Base-by-base conservation (phyloP, 2,888 invertebrate species). In the Drosophila ezoana region DNA sequence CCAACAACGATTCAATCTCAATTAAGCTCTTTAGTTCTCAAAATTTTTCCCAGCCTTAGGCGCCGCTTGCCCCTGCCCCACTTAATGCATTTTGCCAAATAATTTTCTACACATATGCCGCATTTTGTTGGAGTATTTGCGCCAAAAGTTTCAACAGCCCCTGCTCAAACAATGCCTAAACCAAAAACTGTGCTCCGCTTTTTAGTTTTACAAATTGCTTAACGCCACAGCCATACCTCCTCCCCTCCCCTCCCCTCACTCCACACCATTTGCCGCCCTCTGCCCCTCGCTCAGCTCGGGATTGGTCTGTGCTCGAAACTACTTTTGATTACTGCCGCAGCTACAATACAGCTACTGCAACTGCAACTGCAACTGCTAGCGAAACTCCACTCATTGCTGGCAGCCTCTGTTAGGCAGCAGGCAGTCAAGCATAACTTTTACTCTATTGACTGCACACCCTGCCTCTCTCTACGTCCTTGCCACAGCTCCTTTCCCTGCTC, bases 361-460 rank as follows among this genome's bases (percentile, higher is more conserved):
- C 75, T 66, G 65, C 61, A 65, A 20, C 54, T 40, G 43, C 68
- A 81, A 87, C 82, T 23, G 23, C 23, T 74, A 76, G 64, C 61
- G 59, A 62, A 79, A 76, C 72, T 79, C 76, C 64, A 74, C 72
- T 79, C 76, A 79, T 64, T 72, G 68, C 67, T 52, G 53, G 57
- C 68, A 59, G 76, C 45, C 28, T 54, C 54, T 20, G 60, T 61
- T 62, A 52, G 51, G 72, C 71, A 56, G 72, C 71, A 56, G 71
- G 76, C 87, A 88, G 76, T 77, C 66, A 62, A 60, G 84, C 89
- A 84, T 87, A 85, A 89, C 89, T 89, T 85, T 86, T 81, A 77
- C 84, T 87, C 87, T 77, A 87, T 85, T 81, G 89, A 89, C 73
- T 78, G 66, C 65, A 54, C 51, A 41, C 38, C 38, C 37, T 23